Conservation (phyloP, 1,140 invertebrate species). For the Bombus haemorrhoidalis region DNA sequence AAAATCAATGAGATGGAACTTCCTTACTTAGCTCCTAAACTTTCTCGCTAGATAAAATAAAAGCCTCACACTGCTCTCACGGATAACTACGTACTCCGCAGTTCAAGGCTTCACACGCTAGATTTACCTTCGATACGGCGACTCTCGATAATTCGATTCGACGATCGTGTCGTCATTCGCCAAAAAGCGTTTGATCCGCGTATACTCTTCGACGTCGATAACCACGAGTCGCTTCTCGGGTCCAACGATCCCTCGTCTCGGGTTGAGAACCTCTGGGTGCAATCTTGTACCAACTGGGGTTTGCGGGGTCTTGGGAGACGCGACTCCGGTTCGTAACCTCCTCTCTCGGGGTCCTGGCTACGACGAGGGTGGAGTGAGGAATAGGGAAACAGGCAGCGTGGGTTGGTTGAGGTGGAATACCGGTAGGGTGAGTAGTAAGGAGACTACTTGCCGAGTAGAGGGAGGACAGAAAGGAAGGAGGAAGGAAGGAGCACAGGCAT, state of each 20-base stretch:
- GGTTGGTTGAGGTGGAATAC: conserved; percentile 58
- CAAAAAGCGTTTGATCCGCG: neutral
- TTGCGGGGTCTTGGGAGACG: conserved; percentile 76
- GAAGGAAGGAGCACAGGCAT: conserved; percentile 28
- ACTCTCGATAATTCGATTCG: neutral
- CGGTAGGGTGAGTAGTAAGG: conserved; percentile 61
- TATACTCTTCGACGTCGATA: neutral
- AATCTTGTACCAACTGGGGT: conserved; percentile 81
- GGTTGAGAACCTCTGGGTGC: conserved; percentile 77
- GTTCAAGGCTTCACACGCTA: neutral
- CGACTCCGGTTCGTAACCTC: conserved; percentile 75
- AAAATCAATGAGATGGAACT: too few species aligned
- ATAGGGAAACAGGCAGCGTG: conserved; percentile 75
- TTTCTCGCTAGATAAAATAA: too few species aligned
- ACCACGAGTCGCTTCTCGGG: conserved; percentile 16
- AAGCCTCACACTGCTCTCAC: too few species aligned
- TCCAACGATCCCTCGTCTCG: neutral
- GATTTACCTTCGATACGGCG: too few species aligned
- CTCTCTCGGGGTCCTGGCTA: conserved; percentile 66
- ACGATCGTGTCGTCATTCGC: neutral
- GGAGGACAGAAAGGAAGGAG: conserved; percentile 38
- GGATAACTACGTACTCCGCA: neutral
- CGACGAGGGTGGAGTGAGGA: conserved; percentile 73
- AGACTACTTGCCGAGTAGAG: conserved; percentile 51
- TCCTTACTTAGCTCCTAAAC: too few species aligned